Percentiles rank a stretch among this genome's conserved stretches.
These are phyloP conservation scores for Microctonus aethiopoides DNA, from an alignment of 2,888 invertebrate genomes.

Conservation along the genomic window DNA sequence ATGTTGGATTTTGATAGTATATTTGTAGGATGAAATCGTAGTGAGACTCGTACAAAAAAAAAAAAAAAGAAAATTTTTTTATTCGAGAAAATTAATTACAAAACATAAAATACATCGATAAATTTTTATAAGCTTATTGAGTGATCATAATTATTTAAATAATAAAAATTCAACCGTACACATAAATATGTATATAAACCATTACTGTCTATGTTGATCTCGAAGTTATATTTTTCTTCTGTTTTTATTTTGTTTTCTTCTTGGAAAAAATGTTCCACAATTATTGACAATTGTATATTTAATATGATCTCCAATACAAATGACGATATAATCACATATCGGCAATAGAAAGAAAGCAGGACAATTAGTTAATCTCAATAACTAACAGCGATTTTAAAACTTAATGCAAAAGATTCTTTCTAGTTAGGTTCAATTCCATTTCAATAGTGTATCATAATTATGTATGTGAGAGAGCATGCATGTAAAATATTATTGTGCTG, in stretches of 20 bases:
- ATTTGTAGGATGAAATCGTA: constrained; percentile 22
- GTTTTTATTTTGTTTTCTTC: background rate
- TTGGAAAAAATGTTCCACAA: background rate
- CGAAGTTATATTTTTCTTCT: background rate
- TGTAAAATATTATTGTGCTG: constrained; percentile 12
- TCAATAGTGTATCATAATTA: background rate
- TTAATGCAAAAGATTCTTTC: too few relatives aligned
- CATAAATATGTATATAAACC: background rate
- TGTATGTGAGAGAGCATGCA: background rate
- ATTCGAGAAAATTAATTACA: background rate
- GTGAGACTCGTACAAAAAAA: constrained; percentile 4
- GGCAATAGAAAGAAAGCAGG: background rate
- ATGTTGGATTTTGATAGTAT: constrained; percentile 35
- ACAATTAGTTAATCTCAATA: background rate
- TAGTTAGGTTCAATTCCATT: background rate
- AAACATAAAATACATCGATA: constrained; percentile 6
- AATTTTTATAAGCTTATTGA: constrained; percentile 5
- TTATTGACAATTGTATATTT: constrained; percentile 12
- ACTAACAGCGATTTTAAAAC: background rate
- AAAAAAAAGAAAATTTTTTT: background rate
- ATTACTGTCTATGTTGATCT: constrained; percentile 19
- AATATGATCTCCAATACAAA: constrained; percentile 16
- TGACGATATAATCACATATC: constrained; percentile 7
- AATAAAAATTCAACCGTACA: background rate
- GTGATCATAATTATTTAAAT: constrained; percentile 10